Base-by-base conservation (phyloP, 2,888 invertebrate genomes). In the Tuta absoluta region DNA sequence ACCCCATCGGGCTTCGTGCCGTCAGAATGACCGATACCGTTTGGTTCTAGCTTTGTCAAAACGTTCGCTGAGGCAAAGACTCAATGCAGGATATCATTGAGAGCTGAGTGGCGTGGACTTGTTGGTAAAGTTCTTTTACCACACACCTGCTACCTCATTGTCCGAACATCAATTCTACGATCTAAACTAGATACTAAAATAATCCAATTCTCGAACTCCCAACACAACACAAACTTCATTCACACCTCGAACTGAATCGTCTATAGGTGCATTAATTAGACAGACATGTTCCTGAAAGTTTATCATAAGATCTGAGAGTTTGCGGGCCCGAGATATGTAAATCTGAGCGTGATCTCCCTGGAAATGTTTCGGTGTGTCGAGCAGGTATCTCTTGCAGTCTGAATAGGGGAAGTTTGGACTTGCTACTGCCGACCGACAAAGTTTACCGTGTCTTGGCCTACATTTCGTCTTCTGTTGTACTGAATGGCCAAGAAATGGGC, bases 401-500 rank as follows among this genome's bases (percentile, higher is more conserved):
- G 71, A 75, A 75, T 56, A n/a, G 17, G 56, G n/a, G 24, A 56
- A 56, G 56, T 73, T 74, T 45, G 60, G 51, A 79, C 78, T 76
- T 78, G 65, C 58, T 78, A 75, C 71, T 64, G 71, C 69, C 65
- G 67, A 70, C 64, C 67, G 65, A 66, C 72, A 75, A 81, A 81
- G 76, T 82, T 80, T 70, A 72, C 69, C 76, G 72, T 76, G 75
- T 71, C 74, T 75, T 78, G 80, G 72, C 80, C 78, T 79, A 81
- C 75, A 81, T 81, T 80, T 77, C 77, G 51, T 77, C 73, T 77
- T 74, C 72, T 74, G 73, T 72, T 65, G 68, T 62, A 63, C 66
- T 63, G 63, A 68, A 21, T 62, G 73, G 80, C 76, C 67, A 68
- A 45, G 48, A 64, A 73, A 73, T 58, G 14, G 0, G 59, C 19